These are phyloP conservation scores for Nasalis larvatus DNA, from an alignment of 2,113 vertebrate species.

Conservation along the genomic window DNA sequence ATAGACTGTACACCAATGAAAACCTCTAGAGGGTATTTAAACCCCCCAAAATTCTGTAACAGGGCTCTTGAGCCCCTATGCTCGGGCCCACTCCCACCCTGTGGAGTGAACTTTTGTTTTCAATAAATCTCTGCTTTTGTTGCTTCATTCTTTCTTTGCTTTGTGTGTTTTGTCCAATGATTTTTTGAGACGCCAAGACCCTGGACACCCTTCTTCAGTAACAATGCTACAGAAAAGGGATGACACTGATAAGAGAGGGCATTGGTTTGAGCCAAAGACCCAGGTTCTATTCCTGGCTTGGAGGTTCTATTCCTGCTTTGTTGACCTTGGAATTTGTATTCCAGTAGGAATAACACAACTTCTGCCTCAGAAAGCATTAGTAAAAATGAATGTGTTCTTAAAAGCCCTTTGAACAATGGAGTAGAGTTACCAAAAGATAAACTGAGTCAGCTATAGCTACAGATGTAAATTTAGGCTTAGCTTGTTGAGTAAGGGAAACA, in stretches of 20 bases:
- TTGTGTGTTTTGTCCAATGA: too few relatives aligned
- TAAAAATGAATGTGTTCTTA: not conserved
- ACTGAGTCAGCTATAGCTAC: not conserved
- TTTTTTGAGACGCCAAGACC: too few relatives aligned
- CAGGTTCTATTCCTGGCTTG: not conserved
- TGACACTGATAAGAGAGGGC: not conserved
- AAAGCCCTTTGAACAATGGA: not conserved
- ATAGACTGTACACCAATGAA: too few relatives aligned
- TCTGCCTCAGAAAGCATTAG: not conserved
- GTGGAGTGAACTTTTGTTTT: too few relatives aligned
- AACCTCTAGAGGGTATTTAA: too few relatives aligned
- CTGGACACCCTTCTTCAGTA: too few relatives aligned
- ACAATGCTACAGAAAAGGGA: not conserved
- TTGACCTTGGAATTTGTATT: not conserved
- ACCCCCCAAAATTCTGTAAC: too few relatives aligned
- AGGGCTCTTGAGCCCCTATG: too few relatives aligned
- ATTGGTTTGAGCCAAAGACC: not conserved
- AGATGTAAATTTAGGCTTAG: not conserved
- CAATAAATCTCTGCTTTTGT: too few relatives aligned
- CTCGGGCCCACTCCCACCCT: too few relatives aligned
- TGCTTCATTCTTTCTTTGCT: too few relatives aligned
- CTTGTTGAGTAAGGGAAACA: not conserved
- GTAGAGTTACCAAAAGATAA: not conserved
- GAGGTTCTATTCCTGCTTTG: not conserved
- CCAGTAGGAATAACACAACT: not conserved